Evolutionary conservation across 1,140 invertebrate species (phyloP), one percentile per base, ranked within the genome.

Genomic region (Drosophila littoralis): DNA sequence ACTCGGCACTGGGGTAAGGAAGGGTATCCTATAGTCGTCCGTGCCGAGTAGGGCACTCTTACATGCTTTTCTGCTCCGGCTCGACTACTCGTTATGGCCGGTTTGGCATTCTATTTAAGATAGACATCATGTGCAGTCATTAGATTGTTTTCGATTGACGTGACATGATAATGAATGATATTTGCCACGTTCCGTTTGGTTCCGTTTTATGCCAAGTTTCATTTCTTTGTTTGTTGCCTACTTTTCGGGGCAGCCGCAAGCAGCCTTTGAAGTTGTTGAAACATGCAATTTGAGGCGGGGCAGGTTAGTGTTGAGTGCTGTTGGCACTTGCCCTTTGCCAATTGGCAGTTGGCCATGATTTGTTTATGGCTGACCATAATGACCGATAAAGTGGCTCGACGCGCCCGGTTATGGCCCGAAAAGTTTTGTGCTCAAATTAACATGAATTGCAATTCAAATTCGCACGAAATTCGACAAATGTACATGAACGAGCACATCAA

Each of bases 121-220:
- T 91, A 91, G 81, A 83, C 90, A 91, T 91, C 88, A 91, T 91
- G 88, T 91, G 88, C 88, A 91, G 88, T 84, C 88, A 91, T 91
- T 91, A 91, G 88, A 91, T 91, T 91, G 88, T 79, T 91, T 91
- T 81, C 83, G 83, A 91, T 91, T 91, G 88, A 91, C 88, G 88
- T 91, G 88, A 91, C 88, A 91, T 84, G 88, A 91, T 91, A 91
- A 91, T 91, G 88, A 91, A 91, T 88, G 88, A 81, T 86, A 88
- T 79, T 72, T 33, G 36, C 70, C 64, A 35, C 45, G 36, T 58
- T 58, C 40, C 57, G 46, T 64, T 78, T 64, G 22, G 60, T 59
- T 67, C 55, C 50, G 50, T 22, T 45, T 54, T 69, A 54, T 36
- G 52, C 13, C 45, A 46, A n/a, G 8, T 68, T 71, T 58, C 13